These are phyloP conservation scores for Acanthosepion esculentum DNA, from an alignment of 2,888 invertebrate genomes.

Conservation along the genomic window DNA sequence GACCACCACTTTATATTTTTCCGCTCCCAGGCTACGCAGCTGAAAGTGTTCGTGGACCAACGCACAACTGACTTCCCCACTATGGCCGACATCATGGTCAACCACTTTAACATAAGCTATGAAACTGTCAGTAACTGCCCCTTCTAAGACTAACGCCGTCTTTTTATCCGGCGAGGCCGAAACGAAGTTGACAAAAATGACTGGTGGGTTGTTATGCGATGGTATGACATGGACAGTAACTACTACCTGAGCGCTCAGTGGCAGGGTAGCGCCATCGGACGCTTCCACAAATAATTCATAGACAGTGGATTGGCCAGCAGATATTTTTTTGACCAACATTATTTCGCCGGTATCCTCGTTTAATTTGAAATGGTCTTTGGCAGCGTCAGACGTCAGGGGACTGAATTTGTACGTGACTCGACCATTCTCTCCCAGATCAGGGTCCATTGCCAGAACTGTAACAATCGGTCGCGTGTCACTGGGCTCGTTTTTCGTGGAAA, in stretches of 20 bases:
- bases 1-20: slow-evolving; percentile 66
- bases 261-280: slow-evolving; percentile 61
- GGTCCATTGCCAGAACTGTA: slow-evolving; percentile 85
- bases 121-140: slow-evolving; percentile 65
- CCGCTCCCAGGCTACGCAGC: slow-evolving; percentile 60
- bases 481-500: slow-evolving; percentile 62
- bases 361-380: slow-evolving; percentile 60
- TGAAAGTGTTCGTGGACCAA: slow-evolving; percentile 58
- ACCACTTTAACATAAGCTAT: slow-evolving; percentile 70
- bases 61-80: slow-evolving; percentile 64
- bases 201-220: slow-evolving; percentile 95
- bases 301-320: slow-evolving; percentile 58
- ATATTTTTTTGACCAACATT: slow-evolving; percentile 60
- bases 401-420: slow-evolving; percentile 76
- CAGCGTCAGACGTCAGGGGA: slow-evolving; percentile 56
- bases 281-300: slow-evolving; percentile 66
- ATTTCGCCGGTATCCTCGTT: slow-evolving; percentile 63
- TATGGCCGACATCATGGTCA: slow-evolving; percentile 69
- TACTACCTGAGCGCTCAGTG: slow-evolving; percentile 62
- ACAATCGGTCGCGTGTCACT: slow-evolving; percentile 60
- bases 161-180: slow-evolving; percentile 54
- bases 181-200: slow-evolving; percentile 73
- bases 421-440: slow-evolving; percentile 87
- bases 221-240: slow-evolving; percentile 79
- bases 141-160: slow-evolving; percentile 64